Conservation (phyloP, 2,113 vertebrate genomes). For the Zootoca vivipara region DNA sequence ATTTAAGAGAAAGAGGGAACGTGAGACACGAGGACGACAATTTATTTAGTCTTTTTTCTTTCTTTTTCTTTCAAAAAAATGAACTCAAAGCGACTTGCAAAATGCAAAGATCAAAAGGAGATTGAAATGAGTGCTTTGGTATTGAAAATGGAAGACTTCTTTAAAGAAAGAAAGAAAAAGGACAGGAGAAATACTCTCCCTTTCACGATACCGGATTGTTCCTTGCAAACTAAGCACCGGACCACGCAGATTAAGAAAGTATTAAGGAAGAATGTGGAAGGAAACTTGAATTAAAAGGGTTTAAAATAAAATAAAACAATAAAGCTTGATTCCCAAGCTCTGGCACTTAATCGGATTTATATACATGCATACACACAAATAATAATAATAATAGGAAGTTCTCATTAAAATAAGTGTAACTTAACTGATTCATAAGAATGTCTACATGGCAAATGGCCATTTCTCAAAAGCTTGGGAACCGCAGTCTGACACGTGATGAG, state of each 20-base stretch:
- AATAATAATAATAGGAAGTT: conserved; percentile 41
- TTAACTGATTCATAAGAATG: conserved; percentile 45
- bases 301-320: not conserved
- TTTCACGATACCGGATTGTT: conserved; percentile 35
- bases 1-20: not conserved
- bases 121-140: conserved; percentile 5
- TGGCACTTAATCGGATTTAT: conserved; percentile 49
- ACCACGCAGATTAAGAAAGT: conserved; percentile 41
- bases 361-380: not conserved
- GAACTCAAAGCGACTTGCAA: no score
- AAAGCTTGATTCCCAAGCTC: conserved; percentile 29
- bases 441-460: conserved; percentile 34
- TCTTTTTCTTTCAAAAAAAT: no score
- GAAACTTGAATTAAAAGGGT: conserved; percentile 41
- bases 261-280: conserved; percentile 44
- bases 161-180: conserved; percentile 28
- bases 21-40: not conserved
- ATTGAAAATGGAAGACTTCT: conserved; percentile 40
- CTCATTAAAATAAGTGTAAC: conserved; percentile 54
- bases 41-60: no score
- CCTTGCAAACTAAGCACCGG: conserved; percentile 16
- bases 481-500: conserved; percentile 31
- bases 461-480: conserved; percentile 56
- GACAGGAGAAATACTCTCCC: conserved; percentile 25
- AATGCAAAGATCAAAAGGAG: not conserved